Percentiles rank a stretch among this genome's conserved stretches.
Conservation (phyloP, 2,797 vertebrate genomes). For the Aeoliscus strigatus region DNA sequence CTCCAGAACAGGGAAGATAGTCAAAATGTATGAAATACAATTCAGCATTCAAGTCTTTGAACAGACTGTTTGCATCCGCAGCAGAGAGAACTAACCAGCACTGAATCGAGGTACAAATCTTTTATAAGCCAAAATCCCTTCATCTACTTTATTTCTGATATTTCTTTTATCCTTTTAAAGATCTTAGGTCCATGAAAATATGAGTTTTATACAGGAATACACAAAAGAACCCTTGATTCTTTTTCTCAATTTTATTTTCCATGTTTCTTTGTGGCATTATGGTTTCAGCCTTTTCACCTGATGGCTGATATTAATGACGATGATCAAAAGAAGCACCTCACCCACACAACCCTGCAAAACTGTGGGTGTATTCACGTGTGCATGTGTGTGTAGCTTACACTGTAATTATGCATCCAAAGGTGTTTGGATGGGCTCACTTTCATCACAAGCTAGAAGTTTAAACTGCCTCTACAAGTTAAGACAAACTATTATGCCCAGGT, state of each 20-base stretch:
- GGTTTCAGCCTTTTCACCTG: constrained; percentile 26
- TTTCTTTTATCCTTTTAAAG: constrained; percentile 4
- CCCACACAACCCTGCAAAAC: constrained; percentile 62
- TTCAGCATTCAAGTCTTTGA: constrained; percentile 1
- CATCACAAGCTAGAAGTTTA: constrained; percentile 61
- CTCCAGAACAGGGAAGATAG: constrained; percentile 21
- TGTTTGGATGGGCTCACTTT: constrained; percentile 58
- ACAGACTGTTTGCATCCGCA: constrained; percentile 3
- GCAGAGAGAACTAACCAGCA: background rate
- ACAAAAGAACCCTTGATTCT: constrained; percentile 15
- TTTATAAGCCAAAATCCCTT: background rate
- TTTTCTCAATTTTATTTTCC: constrained; percentile 16
- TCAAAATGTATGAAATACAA: background rate
- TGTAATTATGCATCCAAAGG: constrained; percentile 72
- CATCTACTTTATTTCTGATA: background rate
- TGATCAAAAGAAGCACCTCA: constrained; percentile 71
- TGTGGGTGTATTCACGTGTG: constrained; percentile 25
- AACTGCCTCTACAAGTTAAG: constrained; percentile 56
- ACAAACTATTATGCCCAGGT: constrained; percentile 28
- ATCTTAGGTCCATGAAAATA: background rate
- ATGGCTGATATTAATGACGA: constrained; percentile 48
- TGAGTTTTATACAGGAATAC: constrained; percentile 9
- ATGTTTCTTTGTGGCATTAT: constrained; percentile 26
- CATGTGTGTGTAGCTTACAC: constrained; percentile 41
- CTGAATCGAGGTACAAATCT: background rate